Percentiles rank a stretch among this genome's conserved stretches.
phyloP scores from a whole-genome alignment of 1,140 invertebrate genomes.

The Saccostrea echinata region DNA sequence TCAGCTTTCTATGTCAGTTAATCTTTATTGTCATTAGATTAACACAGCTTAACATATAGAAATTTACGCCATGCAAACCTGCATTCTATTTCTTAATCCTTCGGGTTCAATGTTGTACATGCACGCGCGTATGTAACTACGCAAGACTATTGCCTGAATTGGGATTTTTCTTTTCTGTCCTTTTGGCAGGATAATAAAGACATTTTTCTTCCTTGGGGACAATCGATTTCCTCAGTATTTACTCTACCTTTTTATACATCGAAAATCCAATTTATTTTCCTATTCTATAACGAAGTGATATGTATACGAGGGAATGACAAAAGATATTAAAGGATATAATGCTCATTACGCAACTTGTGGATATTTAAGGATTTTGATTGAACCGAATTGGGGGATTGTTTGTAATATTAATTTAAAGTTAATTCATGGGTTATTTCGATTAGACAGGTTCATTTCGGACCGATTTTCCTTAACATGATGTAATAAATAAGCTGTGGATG shows the following conservation, averaged over 20 bases:
- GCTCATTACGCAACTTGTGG: constrained; percentile 16
- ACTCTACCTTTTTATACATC: background rate
- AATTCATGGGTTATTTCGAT: background rate
- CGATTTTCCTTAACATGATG: background rate
- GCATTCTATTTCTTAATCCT: background rate
- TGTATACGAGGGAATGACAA: constrained; percentile 20
- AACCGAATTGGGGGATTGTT: background rate
- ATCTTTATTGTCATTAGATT: constrained; percentile 22
- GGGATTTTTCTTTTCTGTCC: background rate
- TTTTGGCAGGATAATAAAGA: constrained; percentile 10
- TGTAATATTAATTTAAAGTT: background rate
- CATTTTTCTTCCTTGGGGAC: background rate
- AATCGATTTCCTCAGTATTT: constrained; percentile 12
- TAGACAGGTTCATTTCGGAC: background rate
- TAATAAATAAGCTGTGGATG: background rate
- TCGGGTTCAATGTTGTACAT: background rate
- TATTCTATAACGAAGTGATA: constrained; percentile 5
- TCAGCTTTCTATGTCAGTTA: background rate
- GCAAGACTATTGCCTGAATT: background rate
- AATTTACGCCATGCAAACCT: constrained; percentile 3
- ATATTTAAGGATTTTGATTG: background rate
- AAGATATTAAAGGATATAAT: constrained; percentile 28
- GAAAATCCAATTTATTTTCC: constrained; percentile 17
- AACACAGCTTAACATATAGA: background rate
- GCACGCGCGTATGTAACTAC: background rate